Conservation (phyloP, 2,113 vertebrate species). For the Eubucco bourcierii region DNA sequence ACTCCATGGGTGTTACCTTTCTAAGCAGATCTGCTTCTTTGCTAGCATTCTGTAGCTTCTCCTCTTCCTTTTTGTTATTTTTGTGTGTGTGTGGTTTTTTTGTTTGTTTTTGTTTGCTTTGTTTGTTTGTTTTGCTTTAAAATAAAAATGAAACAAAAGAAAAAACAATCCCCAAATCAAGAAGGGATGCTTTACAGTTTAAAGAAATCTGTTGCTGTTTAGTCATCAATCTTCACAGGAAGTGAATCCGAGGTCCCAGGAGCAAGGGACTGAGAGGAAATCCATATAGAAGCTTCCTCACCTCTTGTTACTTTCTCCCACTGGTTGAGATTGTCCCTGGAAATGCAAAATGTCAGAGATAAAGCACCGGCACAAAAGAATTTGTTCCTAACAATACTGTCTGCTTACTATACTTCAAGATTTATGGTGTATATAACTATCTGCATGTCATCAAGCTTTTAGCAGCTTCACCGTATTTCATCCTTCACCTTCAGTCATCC, state of each 20-base stretch:
- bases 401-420: not conserved
- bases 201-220: slow-evolving; percentile 31
- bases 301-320: slow-evolving; percentile 93
- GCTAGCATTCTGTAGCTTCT: slow-evolving; percentile 44
- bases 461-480: not conserved
- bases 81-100: no score
- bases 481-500: not conserved
- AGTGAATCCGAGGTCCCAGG: slow-evolving; percentile 75
- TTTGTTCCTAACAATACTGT: not conserved
- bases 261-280: slow-evolving; percentile 47
- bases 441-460: not conserved
- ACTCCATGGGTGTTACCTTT: not conserved
- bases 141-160: slow-evolving; percentile 4
- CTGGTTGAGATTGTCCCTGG: slow-evolving; percentile 91
- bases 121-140: not conserved
- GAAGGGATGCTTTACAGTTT: not conserved
- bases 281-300: slow-evolving; percentile 83
- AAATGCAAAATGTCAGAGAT: not conserved
- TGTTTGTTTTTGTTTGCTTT: no score
- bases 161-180: slow-evolving; percentile 15
- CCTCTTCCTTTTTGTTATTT: not conserved
- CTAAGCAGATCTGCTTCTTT: not conserved
- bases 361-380: not conserved
- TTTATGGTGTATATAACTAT: not conserved
- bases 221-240: slow-evolving; percentile 88